A percentile compares a stretch with the other conserved stretches of the same genome.
Conservation (phyloP, 2,888 invertebrate genomes). For the Pachliopta kotzebuea region DNA sequence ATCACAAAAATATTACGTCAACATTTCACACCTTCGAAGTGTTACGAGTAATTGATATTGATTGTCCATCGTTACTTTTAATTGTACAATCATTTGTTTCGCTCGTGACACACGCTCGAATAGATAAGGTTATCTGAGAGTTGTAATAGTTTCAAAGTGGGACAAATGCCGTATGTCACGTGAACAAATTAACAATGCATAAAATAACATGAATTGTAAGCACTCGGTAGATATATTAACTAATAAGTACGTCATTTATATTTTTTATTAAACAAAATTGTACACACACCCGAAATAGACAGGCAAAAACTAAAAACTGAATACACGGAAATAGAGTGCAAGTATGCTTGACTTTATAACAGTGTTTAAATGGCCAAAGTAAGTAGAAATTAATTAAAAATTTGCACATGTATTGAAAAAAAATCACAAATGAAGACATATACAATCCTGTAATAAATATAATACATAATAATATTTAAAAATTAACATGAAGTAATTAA, state of each 20-base stretch:
- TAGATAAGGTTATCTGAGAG: constrained; percentile 22
- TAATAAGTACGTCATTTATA: neutral
- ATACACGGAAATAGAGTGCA: too few species aligned
- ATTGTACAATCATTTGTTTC: constrained; percentile 17
- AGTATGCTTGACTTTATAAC: too few species aligned
- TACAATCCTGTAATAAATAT: too few species aligned
- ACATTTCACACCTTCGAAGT: constrained; percentile 20
- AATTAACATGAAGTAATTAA: too few species aligned
- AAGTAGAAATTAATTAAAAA: too few species aligned
- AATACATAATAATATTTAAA: too few species aligned
- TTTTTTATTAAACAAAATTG: too few species aligned
- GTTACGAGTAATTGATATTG: constrained; percentile 15
- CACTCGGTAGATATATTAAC: neutral
- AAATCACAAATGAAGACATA: too few species aligned
- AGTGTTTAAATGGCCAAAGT: too few species aligned
- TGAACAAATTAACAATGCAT: neutral
- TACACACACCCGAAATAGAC: too few species aligned
- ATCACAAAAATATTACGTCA: constrained; percentile 15
- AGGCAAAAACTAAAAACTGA: too few species aligned
- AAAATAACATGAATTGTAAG: neutral
- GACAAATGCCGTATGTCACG: constrained; percentile 12
- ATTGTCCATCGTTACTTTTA: constrained; percentile 13
- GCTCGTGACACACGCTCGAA: constrained; percentile 11
- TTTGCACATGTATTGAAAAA: too few species aligned
- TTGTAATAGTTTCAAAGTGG: constrained; percentile 21